These are phyloP conservation scores for Paratrypauchen microcephalus DNA, from an alignment of 2,797 vertebrate species.

Conservation along the genomic window DNA sequence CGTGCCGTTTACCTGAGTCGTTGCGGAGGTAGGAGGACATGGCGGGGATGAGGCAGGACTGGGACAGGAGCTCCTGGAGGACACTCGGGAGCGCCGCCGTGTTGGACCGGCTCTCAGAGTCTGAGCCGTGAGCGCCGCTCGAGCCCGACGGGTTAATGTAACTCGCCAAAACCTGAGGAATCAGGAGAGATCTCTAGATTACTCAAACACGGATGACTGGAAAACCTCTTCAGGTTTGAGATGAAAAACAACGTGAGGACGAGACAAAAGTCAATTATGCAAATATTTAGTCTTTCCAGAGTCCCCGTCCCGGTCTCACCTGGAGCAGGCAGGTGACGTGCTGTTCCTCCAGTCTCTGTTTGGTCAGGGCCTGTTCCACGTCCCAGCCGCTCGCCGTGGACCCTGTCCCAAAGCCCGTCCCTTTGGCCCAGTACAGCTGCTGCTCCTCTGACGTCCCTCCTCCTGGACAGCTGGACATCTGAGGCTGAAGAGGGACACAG, in stretches of 20 bases:
- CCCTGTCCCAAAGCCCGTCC: conserved; percentile 98
- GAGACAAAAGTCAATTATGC: no score
- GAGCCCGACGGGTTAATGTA: conserved; percentile 95
- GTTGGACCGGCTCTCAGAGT: conserved; percentile 86
- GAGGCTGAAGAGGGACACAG: conserved; percentile 79
- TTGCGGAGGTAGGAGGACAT: conserved; percentile 98
- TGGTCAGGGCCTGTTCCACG: conserved; percentile 97
- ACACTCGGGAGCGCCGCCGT: conserved; percentile 89
- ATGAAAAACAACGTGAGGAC: no score
- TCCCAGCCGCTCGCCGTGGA: conserved; percentile 99
- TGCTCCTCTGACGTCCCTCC: conserved; percentile 91
- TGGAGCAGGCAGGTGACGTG: conserved; percentile 98
- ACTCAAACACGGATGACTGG: no score
- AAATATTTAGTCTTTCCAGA: no score
- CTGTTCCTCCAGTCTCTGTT: conserved; percentile 95
- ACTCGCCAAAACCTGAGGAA: conserved; percentile 90
- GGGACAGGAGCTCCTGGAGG: conserved; percentile 92
- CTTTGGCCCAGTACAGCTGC: conserved; percentile 98
- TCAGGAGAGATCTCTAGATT: no score
- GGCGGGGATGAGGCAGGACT: conserved; percentile 96
- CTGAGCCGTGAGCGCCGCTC: conserved; percentile 77
- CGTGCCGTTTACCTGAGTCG: conserved; percentile 85
- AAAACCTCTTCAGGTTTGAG: no score
- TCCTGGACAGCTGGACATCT: conserved; percentile 89
- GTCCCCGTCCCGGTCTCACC: conserved; percentile 63